phyloP scores from a whole-genome alignment of 2,113 vertebrate genomes.

The Heteronetta atricapilla region DNA sequence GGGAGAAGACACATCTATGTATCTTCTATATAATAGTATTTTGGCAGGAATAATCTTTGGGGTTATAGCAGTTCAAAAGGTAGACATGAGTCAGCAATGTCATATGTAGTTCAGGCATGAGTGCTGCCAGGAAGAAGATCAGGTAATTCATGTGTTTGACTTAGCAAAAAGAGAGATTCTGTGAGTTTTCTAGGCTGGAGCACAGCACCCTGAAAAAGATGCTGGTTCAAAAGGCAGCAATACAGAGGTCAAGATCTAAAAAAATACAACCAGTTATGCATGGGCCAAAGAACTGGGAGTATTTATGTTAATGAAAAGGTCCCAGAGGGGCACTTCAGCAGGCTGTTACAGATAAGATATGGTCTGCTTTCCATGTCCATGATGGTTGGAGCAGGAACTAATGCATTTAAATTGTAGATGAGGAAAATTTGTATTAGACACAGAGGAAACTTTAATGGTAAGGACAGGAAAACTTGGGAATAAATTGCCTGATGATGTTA shows the following conservation, averaged over 20 bases:
- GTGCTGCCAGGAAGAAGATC: accelerated
- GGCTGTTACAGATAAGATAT: not conserved
- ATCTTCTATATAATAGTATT: not conserved
- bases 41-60: not conserved
- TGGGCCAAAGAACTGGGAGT: not conserved
- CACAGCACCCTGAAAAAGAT: not conserved
- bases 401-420: not conserved
- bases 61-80: not conserved
- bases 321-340: not conserved
- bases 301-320: not conserved
- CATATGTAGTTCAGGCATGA: not conserved
- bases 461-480: not conserved
- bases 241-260: not conserved
- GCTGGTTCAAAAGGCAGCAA: not conserved
- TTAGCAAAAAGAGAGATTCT: not conserved
- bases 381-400: not conserved
- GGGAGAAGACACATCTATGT: not conserved
- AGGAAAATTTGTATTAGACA: not conserved
- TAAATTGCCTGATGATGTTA: not conserved
- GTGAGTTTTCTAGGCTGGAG: not conserved
- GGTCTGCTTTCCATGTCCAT: not conserved
- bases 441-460: not conserved
- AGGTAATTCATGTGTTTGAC: not conserved
- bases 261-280: not conserved
- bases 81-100: not conserved